phyloP scores from a whole-genome alignment of 2,797 vertebrate genomes.

The Artibeus lituratus region DNA sequence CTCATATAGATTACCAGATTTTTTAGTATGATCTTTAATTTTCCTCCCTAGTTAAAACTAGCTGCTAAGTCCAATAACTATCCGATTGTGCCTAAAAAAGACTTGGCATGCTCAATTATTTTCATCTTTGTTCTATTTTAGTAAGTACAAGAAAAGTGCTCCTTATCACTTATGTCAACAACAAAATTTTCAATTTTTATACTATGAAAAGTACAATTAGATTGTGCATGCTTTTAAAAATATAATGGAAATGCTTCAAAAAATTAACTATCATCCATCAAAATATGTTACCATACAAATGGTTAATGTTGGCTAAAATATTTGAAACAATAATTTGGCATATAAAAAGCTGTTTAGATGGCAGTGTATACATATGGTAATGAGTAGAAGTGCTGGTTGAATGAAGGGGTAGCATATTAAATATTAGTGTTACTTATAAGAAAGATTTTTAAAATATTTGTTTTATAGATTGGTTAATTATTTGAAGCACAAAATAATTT shows the following conservation, averaged over 20 bases:
- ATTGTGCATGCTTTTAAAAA: background rate
- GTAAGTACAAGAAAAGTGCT: background rate
- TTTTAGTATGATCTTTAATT: background rate
- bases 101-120: background rate
- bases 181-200: background rate
- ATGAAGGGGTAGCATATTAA: background rate
- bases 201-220: background rate
- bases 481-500: background rate
- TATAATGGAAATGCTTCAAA: background rate
- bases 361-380: background rate
- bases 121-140: slow-evolving; percentile 14
- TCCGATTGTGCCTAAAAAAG: background rate
- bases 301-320: background rate
- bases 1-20: background rate
- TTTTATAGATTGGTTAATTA: background rate
- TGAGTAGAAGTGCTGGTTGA: background rate
- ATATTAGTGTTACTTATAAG: background rate
- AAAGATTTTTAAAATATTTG: background rate
- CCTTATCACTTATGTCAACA: background rate
- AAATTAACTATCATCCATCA: background rate
- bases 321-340: background rate
- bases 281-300: background rate
- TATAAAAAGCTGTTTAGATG: background rate
- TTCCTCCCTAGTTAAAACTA: background rate
- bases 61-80: background rate